phyloP scores from a whole-genome alignment of 2,888 invertebrate species.

The Drosophila eohydei region DNA sequence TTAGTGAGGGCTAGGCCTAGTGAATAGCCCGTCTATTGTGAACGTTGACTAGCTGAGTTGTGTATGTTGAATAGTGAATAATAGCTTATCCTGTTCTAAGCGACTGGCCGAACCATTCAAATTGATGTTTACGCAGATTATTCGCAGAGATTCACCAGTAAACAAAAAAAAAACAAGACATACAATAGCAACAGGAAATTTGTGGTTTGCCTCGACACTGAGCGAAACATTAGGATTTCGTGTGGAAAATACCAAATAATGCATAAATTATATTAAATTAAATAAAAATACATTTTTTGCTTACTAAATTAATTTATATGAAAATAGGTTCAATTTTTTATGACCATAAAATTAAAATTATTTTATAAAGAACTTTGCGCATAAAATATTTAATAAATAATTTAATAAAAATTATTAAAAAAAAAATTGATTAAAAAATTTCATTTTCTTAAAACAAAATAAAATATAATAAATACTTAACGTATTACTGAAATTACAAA shows the following conservation, averaged over 20 bases:
- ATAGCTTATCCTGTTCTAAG: constrained; percentile 16
- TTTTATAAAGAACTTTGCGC: too few relatives aligned
- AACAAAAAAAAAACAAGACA: constrained; percentile 5
- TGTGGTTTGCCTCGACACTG: constrained; percentile 34
- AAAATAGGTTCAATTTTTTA: too few relatives aligned
- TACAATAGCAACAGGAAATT: constrained; percentile 55
- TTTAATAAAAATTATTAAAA: too few relatives aligned
- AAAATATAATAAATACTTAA: neutral
- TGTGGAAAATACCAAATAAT: neutral
- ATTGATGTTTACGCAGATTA: constrained; percentile 45
- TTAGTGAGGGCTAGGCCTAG: constrained; percentile 24
- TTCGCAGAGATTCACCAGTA: constrained; percentile 32
- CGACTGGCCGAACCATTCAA: constrained; percentile 18
- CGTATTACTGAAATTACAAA: too few relatives aligned
- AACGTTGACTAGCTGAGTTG: constrained; percentile 8
- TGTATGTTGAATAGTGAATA: constrained; percentile 27
- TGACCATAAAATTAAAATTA: too few relatives aligned
- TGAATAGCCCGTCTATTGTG: constrained; percentile 19
- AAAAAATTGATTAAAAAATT: too few relatives aligned
- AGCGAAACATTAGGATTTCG: constrained; percentile 2
- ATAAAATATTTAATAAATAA: too few relatives aligned
- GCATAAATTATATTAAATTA: neutral
- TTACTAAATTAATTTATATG: too few relatives aligned
- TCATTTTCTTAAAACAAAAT: neutral
- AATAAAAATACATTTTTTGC: neutral